Evolutionary conservation across 2,113 vertebrate species (phyloP), one percentile per base, ranked within the genome.

Genomic region (Corynorhinus townsendii): DNA sequence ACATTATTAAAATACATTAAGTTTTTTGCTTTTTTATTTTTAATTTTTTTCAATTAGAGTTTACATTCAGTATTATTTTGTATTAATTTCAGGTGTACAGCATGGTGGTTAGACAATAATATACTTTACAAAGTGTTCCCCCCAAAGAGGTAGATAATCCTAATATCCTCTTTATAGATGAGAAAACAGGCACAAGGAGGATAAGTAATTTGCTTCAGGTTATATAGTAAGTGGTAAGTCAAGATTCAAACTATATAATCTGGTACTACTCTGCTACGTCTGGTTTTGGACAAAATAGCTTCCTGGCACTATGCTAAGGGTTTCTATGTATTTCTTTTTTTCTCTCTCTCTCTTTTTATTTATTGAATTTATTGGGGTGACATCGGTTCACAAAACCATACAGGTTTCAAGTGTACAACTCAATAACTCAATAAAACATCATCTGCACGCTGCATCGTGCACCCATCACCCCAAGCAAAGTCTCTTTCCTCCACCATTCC

Each of bases 231-330:
- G 56, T 94, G 72, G 40, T 24, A 5, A 81, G 2, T 71, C 43
- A 66, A 56, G 30, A 79, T 95, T 93, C 38, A 75, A 33, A 87
- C 38, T 69, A 62, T n/a, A 45, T 45, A 76, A 12, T 28, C 75
- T 88, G 52, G 43, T 94, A 54, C 35, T 47, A 62, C 9, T 69
- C n/a, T 52, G 7, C 91, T 64, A 0, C 76, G 69, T 76, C 93
- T 93, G 52, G 43, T 86, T 93, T 93, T 62, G 52, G 38, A 19
- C 47, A 93, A 64, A 91, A 90, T 52, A 85, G n/a, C 83, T 94
- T 90, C 33, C 47, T 88, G 26, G 30, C 69, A 35, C 68, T 69
- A 15, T 62, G 30, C 30, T 79, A 72, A 77, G 40, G 62, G 54
- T 73, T 66, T 90, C 33, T 62, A 3, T 54, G 17, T 54, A 54